Evolutionary conservation across 1,140 invertebrate species (phyloP), one percentile per base, ranked within the genome.

Genomic region (Plodia interpunctella): DNA sequence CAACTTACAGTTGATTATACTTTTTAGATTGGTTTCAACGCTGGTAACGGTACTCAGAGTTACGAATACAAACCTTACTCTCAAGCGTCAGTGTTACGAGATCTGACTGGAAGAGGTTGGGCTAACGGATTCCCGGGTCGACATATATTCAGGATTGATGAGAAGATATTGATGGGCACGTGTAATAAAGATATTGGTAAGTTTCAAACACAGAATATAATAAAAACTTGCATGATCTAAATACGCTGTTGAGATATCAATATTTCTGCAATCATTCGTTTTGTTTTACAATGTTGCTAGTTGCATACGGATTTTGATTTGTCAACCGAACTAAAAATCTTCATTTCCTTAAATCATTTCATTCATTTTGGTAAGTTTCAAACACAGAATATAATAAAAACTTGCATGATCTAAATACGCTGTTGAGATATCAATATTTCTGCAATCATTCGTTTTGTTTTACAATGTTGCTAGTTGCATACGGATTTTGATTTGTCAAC

Each of bases 141-240:
- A 67, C 98, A 98, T 68, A 96, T 98, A 68, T 99, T 98, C 90
- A 93, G 98, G 59, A 95, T 98, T 55, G 97, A 99, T 75, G 97
- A 99, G 85, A 96, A 96, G 74, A 97, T 98, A 77, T 93, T 98
- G 80, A 92, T 96, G 62, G 97, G 97, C 38, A 96, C 95, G 30
- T 98, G 97, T 77, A 97, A 97, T 74, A 97, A 97, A 76, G 95
- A 97, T 90, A 95, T 96, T 30, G 94, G 95, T 96, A 82, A 90
- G 90, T 65, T 35, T 49, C 32, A 19, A 54, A 44, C 15, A 2
- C 13, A 44, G 4, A 17, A 44, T 15, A 4, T 44, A 1, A 15
- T 44, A 15, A 2, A 44, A 15, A 44, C 38, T 44, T 44, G 2
- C 6, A 25, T 2, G 21, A 25, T 25, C 21, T 25, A 25, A n/a